Evolutionary conservation across 2,888 invertebrate species (phyloP).

Genomic region (Acheta domesticus): DNA sequence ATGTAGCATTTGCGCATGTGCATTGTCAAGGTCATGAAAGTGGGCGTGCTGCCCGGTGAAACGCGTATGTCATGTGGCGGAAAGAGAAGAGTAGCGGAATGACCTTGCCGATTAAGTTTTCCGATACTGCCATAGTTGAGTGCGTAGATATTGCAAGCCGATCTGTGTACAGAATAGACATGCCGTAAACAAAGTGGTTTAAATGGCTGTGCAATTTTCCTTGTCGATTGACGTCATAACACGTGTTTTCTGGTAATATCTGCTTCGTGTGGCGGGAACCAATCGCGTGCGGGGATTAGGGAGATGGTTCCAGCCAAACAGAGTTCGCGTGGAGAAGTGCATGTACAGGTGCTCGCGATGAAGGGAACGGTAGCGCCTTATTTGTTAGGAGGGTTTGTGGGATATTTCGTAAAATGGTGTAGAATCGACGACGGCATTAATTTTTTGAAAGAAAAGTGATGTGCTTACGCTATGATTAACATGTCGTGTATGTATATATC

Average conservation of each 20-base stretch:
- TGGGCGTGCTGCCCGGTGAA: too few relatives aligned
- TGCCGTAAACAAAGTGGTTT: conserved; percentile 23
- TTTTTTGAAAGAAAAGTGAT: neutral
- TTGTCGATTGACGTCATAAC: conserved; percentile 30
- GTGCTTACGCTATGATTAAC: neutral
- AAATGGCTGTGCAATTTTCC: conserved; percentile 5
- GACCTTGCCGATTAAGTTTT: neutral
- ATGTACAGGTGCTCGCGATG: conserved; percentile 27
- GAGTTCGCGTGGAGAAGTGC: conserved; percentile 27
- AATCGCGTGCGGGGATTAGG: conserved; percentile 28
- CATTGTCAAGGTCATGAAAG: too few relatives aligned
- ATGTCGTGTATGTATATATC: neutral
- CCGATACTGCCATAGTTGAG: neutral
- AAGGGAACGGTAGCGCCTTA: neutral
- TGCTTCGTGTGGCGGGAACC: conserved; percentile 31
- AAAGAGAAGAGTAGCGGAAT: neutral
- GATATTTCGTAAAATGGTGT: too few relatives aligned
- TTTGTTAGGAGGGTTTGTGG: too few relatives aligned
- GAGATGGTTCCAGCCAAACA: conserved; percentile 31
- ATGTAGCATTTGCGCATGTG: too few relatives aligned
- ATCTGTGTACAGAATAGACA: neutral
- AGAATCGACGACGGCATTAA: neutral
- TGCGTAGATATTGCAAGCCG: neutral
- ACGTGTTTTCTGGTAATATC: conserved; percentile 29
- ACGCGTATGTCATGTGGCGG: too few relatives aligned